Percentiles rank a stretch among this genome's conserved stretches.
Evolutionary conservation across 2,797 vertebrate species (phyloP).

Genomic region (Borostomias antarcticus): DNA sequence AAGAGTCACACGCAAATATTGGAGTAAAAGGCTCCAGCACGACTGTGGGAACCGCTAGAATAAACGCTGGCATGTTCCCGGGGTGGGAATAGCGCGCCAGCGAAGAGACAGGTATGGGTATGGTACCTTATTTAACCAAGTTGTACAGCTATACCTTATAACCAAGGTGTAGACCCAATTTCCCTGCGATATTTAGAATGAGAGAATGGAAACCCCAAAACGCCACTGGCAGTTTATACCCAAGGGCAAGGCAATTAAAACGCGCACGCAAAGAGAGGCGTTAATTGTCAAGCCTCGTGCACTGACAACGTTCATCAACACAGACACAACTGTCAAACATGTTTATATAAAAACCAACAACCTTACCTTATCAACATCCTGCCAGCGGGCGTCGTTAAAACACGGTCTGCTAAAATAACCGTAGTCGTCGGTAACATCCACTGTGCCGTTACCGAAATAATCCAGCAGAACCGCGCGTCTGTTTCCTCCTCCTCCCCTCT

Average conservation of each 20-base stretch:
- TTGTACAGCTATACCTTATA: neutral
- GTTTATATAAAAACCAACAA: neutral
- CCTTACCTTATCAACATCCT: slow-evolving; percentile 70
- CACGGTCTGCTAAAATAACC: slow-evolving; percentile 42
- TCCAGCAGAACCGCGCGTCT: slow-evolving; percentile 55
- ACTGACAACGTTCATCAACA: neutral
- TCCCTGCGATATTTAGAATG: neutral
- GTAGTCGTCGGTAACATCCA: slow-evolving; percentile 69
- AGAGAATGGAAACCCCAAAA: neutral
- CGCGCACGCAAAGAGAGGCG: slow-evolving; percentile 1
- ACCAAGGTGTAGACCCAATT: neutral
- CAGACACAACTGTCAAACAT: neutral
- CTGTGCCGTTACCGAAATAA: slow-evolving; percentile 67
- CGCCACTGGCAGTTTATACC: no score
- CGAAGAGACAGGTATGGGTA: neutral
- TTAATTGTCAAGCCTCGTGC: neutral
- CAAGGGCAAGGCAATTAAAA: neutral
- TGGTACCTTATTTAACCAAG: neutral
- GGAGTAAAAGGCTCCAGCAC: neutral
- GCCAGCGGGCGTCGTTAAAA: slow-evolving; percentile 35
- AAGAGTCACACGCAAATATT: neutral
- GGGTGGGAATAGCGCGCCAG: neutral
- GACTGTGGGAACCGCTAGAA: neutral
- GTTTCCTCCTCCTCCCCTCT: neutral
- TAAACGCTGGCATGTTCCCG: neutral